Evolutionary conservation across 2,113 vertebrate genomes (phyloP).

Genomic region (Porphyrio hochstetteri): DNA sequence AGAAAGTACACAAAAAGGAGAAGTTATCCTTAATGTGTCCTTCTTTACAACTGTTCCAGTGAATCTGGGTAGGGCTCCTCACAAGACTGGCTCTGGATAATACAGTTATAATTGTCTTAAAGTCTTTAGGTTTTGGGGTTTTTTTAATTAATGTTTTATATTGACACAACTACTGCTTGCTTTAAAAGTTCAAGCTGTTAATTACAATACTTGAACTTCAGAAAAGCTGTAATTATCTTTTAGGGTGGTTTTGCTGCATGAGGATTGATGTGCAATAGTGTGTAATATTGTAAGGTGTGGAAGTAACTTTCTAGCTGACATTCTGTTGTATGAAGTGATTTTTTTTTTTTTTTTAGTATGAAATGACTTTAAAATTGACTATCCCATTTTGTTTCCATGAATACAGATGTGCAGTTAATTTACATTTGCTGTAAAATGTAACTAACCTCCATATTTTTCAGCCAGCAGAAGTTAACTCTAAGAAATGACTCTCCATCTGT

Average conservation of each 20-base stretch:
- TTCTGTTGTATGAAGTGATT: background rate
- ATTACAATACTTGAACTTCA: background rate
- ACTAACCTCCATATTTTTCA: conserved; percentile 58
- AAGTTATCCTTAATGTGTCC: background rate
- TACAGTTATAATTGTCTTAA: background rate
- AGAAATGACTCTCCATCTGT: conserved; percentile 84
- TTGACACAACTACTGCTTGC: background rate
- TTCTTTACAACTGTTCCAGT: background rate
- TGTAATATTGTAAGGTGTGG: background rate
- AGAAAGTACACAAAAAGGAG: background rate
- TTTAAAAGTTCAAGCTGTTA: background rate
- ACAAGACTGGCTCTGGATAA: background rate
- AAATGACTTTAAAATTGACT: background rate
- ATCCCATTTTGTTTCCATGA: background rate
- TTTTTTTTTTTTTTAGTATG: background rate
- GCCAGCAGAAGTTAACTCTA: conserved; percentile 90
- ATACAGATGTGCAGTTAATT: background rate
- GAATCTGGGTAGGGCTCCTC: background rate
- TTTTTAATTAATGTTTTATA: background rate
- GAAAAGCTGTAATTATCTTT: background rate
- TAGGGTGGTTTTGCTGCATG: background rate
- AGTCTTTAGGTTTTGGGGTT: background rate
- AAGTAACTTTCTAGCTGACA: background rate
- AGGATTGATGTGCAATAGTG: background rate
- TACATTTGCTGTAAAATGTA: background rate